Evolutionary conservation across 2,888 invertebrate species (phyloP).

Genomic region (Dilophus febrilis): DNA sequence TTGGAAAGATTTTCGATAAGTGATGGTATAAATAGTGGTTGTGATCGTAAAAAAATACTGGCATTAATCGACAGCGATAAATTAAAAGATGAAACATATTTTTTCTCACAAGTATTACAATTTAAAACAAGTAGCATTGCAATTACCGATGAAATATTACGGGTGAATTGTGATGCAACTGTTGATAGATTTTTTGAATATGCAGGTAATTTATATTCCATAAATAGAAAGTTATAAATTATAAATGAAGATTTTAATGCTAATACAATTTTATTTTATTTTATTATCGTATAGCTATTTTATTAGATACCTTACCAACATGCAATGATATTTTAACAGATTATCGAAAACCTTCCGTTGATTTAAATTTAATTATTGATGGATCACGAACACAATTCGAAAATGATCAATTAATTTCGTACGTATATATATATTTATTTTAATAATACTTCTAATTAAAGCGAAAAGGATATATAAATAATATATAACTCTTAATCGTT

Average conservation of each 20-base stretch:
- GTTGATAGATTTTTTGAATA: slow-evolving; percentile 34
- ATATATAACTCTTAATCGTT: too few species aligned
- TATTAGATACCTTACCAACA: slow-evolving; percentile 10
- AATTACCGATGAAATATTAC: slow-evolving; percentile 28
- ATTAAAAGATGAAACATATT: slow-evolving; percentile 22
- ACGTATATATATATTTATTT: slow-evolving; percentile 16
- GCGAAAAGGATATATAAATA: too few species aligned
- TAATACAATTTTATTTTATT: background rate
- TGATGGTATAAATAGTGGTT: slow-evolving; percentile 9
- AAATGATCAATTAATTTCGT: slow-evolving; percentile 38
- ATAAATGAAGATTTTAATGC: background rate
- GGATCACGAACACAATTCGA: slow-evolving; percentile 38
- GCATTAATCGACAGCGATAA: slow-evolving; percentile 10
- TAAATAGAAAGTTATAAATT: background rate
- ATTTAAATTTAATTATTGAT: slow-evolving; percentile 40
- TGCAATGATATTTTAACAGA: slow-evolving; percentile 8
- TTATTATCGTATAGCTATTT: slow-evolving; percentile 8
- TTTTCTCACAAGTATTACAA: slow-evolving; percentile 20
- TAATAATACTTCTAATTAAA: too few species aligned
- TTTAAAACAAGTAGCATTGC: slow-evolving; percentile 14
- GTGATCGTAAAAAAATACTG: slow-evolving; percentile 12
- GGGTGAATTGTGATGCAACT: slow-evolving; percentile 31
- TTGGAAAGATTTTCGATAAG: slow-evolving; percentile 3
- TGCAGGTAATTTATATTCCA: too few species aligned
- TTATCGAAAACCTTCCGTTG: slow-evolving; percentile 29